Base-by-base conservation (phyloP, 2,888 invertebrate genomes). In the Lasioglossum oenotherae region DNA sequence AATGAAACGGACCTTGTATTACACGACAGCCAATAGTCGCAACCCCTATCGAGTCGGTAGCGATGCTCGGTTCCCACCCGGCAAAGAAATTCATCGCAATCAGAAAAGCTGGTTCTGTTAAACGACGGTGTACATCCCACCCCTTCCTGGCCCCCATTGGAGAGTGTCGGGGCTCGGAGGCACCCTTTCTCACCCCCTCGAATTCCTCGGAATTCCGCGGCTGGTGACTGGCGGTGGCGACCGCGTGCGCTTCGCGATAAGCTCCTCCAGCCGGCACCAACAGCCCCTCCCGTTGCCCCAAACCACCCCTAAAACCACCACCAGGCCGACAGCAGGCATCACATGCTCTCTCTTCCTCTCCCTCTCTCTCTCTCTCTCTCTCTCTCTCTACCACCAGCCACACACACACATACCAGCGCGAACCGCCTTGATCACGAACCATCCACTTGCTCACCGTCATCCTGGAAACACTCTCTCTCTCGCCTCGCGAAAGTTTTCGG, bases 221-320 rank as follows among this genome's bases (percentile, higher is more conserved):
- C 89, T 90, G 93, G 93, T 93, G 92, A 94, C 93, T 93, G 93
- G 93, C 92, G 92, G 93, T 92, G 93, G 93, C 93, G 94, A 94
- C 94, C 94, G 94, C 94, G 94, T 94, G 94, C 94, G 91, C 94
- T 92, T 92, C 88, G 93, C 94, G 94, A 94, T 94, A 94, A 94
- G 94, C 94, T 89, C 89, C 87, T 86, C 88, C 85, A 77, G 76
- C 80, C 76, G 78, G 78, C 84, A 82, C 85, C 81, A 78, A 84
- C 89, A 82, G 84, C 80, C 64, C 38, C 87, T 71, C 81, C 67
- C 27, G 73, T 60, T 64, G 78, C 74, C 69, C 71, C 41, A 35
- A 74, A 81, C 71, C 71, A 69, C 41, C 71, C 69, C 35, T 69
- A 64, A 64, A 46, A 46, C 69, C 69, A 38, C 69, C 35, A 69